These are phyloP conservation scores for Hippocampus zosterae DNA, from an alignment of 2,113 vertebrate species.

Conservation along the genomic window DNA sequence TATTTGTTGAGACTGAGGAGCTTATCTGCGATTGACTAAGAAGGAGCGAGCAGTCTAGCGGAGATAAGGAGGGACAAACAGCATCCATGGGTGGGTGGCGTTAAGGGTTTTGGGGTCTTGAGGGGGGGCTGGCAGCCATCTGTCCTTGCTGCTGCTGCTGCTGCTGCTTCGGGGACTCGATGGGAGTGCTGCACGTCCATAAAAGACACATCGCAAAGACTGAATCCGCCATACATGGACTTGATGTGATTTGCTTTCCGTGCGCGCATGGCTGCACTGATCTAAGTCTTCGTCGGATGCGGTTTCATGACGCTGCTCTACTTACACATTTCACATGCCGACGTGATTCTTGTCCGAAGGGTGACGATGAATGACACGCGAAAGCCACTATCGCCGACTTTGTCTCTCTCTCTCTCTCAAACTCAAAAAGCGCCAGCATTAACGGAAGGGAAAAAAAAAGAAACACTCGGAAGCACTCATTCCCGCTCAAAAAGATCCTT, in stretches of 20 bases:
- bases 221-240: slow-evolving; percentile 9
- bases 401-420: slow-evolving; percentile 15
- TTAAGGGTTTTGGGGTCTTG: slow-evolving; percentile 20
- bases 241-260: slow-evolving; percentile 39
- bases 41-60: slow-evolving; percentile 22
- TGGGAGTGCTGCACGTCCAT: slow-evolving; percentile 48
- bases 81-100: slow-evolving; percentile 30
- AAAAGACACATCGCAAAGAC: slow-evolving; percentile 24
- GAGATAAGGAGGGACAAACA: slow-evolving; percentile 28
- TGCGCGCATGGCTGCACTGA: slow-evolving; percentile 38
- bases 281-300: slow-evolving; percentile 35
- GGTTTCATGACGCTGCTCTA: slow-evolving; percentile 63
- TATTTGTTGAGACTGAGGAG: slow-evolving; percentile 65
- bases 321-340: slow-evolving; percentile 20
- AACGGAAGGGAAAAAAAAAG: slow-evolving; percentile 2
- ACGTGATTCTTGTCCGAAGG: slow-evolving; percentile 7
- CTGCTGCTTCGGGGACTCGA: slow-evolving; percentile 65
- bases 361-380: slow-evolving; percentile 25
- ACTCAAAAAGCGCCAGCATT: slow-evolving; percentile 1
- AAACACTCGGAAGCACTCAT: slow-evolving; percentile 19
- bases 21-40: slow-evolving; percentile 22
- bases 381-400: slow-evolving; percentile 48
- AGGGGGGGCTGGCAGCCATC: slow-evolving; percentile 36
- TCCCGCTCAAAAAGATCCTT: not conserved
- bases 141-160: slow-evolving; percentile 69